Conservation (phyloP, 2,113 vertebrate genomes). For the Corynorhinus townsendii region DNA sequence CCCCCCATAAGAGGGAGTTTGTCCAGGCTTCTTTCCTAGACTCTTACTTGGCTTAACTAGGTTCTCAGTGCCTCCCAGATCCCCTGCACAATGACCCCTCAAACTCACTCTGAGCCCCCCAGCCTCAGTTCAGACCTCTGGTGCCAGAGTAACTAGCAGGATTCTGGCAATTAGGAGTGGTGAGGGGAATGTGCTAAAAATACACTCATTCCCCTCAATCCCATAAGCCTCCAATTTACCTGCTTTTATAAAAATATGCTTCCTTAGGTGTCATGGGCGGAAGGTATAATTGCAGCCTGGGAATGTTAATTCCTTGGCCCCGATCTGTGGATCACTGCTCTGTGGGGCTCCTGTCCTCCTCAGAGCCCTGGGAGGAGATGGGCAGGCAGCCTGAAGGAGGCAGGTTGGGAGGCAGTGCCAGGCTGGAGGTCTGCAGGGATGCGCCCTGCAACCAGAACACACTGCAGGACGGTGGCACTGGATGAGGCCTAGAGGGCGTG, state of each 20-base stretch:
- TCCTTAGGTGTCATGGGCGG: slow-evolving; percentile 80
- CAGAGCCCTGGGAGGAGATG: not conserved
- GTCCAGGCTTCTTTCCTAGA: not conserved
- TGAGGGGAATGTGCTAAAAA: slow-evolving; percentile 65
- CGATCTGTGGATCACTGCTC: slow-evolving; percentile 58
- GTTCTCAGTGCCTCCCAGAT: not conserved
- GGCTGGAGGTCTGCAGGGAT: not conserved
- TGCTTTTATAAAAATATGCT: slow-evolving; percentile 81
- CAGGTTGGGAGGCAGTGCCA: not conserved
- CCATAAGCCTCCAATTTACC: slow-evolving; percentile 83
- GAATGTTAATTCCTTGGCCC: slow-evolving; percentile 78
- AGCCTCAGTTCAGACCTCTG: not conserved
- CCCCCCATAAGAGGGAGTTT: not conserved
- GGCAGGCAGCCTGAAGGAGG: slow-evolving; percentile 28
- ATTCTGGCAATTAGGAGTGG: not conserved
- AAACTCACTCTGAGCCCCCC: not conserved
- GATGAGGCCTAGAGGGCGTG: not conserved
- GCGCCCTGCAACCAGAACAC: not conserved
- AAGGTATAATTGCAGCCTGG: slow-evolving; percentile 85
- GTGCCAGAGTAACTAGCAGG: not conserved
- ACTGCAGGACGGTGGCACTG: not conserved
- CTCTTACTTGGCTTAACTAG: not conserved
- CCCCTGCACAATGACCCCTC: not conserved
- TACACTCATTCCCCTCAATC: slow-evolving; percentile 61
- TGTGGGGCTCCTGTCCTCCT: slow-evolving; percentile 75